Evolutionary conservation across 1,140 invertebrate species (phyloP).

Genomic region (Pseudobourletiella spinata): DNA sequence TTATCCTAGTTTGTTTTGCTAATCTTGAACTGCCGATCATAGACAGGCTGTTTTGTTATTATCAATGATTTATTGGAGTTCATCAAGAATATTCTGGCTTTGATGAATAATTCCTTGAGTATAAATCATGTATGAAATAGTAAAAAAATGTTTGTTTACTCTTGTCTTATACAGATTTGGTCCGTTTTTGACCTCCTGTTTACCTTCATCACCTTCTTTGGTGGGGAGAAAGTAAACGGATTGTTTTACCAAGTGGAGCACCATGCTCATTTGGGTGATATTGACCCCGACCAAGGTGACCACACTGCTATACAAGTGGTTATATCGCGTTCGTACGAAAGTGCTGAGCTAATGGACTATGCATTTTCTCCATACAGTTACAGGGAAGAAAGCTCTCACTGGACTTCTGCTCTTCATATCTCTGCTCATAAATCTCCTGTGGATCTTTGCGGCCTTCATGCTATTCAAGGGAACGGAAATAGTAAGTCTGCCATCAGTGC

Average conservation of each 20-base stretch:
- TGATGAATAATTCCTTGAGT: background rate
- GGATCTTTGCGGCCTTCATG: conserved; percentile 3
- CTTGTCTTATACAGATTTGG: background rate
- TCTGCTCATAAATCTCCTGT: background rate
- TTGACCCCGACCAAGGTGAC: background rate
- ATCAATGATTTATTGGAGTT: background rate
- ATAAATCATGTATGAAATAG: no score
- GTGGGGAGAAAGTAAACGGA: background rate
- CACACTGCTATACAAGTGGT: background rate
- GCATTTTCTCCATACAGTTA: background rate
- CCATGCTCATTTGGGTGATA: background rate
- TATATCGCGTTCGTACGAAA: background rate
- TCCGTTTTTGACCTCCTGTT: background rate
- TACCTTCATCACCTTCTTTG: background rate
- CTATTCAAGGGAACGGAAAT: background rate
- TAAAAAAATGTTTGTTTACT: background rate
- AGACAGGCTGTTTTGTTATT: background rate
- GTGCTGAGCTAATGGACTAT: background rate
- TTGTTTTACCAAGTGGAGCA: background rate
- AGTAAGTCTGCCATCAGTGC: no score
- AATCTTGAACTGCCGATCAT: no score
- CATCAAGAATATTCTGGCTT: background rate
- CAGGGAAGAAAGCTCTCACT: background rate
- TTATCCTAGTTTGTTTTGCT: no score
- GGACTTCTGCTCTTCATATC: background rate